phyloP scores from a whole-genome alignment of 2,113 vertebrate genomes.

The Cheilinus undulatus region DNA sequence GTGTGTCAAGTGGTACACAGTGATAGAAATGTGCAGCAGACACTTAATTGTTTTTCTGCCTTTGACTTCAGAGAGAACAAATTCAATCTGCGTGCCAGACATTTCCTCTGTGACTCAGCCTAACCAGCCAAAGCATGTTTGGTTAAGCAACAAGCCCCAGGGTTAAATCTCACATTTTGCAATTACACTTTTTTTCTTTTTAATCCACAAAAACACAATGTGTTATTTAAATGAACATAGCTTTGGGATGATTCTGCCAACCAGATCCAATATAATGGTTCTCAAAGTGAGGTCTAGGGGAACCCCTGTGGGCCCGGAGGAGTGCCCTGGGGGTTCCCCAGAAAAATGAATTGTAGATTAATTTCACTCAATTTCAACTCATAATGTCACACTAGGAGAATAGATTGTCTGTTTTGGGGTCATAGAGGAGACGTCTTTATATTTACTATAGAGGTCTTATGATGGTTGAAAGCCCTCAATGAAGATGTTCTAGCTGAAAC shows the following conservation, averaged over 20 bases:
- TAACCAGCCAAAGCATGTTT: conserved; percentile 86
- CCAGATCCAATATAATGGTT: conserved; percentile 62
- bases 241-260: conserved; percentile 83
- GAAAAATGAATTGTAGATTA: conserved; percentile 71
- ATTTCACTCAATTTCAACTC: conserved; percentile 61
- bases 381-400: conserved; percentile 43
- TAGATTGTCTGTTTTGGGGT: conserved; percentile 59
- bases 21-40: conserved; percentile 77
- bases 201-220: conserved; percentile 77
- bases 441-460: background rate
- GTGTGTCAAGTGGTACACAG: conserved; percentile 84
- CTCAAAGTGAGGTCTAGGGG: conserved; percentile 63
- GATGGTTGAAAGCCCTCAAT: too few species aligned
- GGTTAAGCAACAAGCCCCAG: conserved; percentile 85
- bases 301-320: conserved; percentile 41
- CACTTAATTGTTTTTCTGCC: conserved; percentile 87
- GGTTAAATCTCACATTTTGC: conserved; percentile 85
- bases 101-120: conserved; percentile 82
- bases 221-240: conserved; percentile 88
- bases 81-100: conserved; percentile 85
- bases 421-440: conserved; percentile 65
- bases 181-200: conserved; percentile 84
- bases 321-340: conserved; percentile 47
- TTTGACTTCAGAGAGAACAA: conserved; percentile 84
- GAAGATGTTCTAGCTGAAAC: too few species aligned